Percentiles rank a stretch among this genome's conserved stretches.
Conservation (phyloP, 2,797 vertebrate genomes). For the Darevskia nairensis region DNA sequence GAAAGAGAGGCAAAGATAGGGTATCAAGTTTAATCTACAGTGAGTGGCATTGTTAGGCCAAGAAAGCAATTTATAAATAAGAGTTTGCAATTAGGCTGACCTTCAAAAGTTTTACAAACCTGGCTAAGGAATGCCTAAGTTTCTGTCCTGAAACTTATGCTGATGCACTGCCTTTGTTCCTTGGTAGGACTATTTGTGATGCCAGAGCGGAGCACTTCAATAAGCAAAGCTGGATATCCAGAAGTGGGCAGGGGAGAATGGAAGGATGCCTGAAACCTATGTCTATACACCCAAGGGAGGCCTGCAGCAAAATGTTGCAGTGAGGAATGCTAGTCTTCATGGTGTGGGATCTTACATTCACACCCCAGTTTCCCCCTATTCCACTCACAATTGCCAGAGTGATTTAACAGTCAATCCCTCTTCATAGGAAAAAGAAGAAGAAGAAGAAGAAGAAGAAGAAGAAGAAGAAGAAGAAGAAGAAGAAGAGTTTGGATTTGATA, state of each 20-base stretch:
- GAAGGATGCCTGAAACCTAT: neutral
- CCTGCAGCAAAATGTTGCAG: no score
- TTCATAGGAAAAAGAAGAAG: no score
- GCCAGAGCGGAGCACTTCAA: neutral
- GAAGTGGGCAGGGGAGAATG: neutral
- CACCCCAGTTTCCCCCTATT: no score
- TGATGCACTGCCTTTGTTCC: neutral
- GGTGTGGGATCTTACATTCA: no score
- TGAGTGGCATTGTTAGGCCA: slow-evolving; percentile 47
- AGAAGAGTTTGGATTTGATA: no score
- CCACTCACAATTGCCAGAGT: no score
- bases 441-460: no score
- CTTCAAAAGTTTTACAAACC: slow-evolving; percentile 13
- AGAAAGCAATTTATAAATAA: slow-evolving; percentile 51
- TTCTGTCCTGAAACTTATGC: neutral
- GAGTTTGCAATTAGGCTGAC: slow-evolving; percentile 41
- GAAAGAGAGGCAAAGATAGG: neutral
- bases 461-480: no score
- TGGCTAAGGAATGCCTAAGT: neutral
- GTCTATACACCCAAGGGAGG: neutral
- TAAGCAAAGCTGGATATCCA: neutral
- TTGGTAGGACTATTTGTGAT: neutral
- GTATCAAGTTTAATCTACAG: slow-evolving; percentile 43
- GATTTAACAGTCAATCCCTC: no score
- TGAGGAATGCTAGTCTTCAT: no score